These are phyloP conservation scores for Chaetophractus vellerosus DNA, from an alignment of 2,797 vertebrate genomes.

Conservation along the genomic window DNA sequence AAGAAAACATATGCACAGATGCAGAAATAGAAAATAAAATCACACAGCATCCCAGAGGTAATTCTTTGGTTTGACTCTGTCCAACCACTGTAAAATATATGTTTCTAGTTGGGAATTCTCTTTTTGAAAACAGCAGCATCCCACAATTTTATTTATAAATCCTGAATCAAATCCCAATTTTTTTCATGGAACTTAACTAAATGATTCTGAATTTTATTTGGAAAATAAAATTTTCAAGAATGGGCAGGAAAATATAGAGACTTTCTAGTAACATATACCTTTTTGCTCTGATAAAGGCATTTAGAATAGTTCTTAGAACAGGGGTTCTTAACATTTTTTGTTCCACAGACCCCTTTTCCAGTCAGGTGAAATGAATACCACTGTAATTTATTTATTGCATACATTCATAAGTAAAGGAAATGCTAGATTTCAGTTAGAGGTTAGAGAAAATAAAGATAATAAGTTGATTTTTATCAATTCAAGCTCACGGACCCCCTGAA, in stretches of 20 bases:
- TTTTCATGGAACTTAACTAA: slow-evolving; percentile 11
- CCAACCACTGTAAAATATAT: neutral
- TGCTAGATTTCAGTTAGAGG: no score
- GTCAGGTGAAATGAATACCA: no score
- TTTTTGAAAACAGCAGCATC: neutral
- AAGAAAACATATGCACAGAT: neutral
- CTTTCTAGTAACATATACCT: neutral
- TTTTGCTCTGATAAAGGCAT: neutral
- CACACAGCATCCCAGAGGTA: neutral
- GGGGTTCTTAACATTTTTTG: no score
- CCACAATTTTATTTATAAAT: slow-evolving; percentile 31
- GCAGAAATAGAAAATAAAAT: slow-evolving; percentile 24
- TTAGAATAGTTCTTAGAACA: slow-evolving; percentile 32
- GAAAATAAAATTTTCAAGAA: neutral
- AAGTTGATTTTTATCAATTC: no score
- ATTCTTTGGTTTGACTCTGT: slow-evolving; percentile 35
- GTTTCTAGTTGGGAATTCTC: neutral
- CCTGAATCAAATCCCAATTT: neutral
- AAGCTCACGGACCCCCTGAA: no score
- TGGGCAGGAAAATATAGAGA: neutral
- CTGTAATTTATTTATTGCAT: no score
- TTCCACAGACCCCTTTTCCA: no score
- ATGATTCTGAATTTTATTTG: slow-evolving; percentile 29
- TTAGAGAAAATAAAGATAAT: no score
- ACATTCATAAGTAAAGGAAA: no score